A percentile compares a stretch with the other conserved stretches of the same genome.
Evolutionary conservation across 2,888 invertebrate genomes (phyloP).

Genomic region (Apotomis capreana): DNA sequence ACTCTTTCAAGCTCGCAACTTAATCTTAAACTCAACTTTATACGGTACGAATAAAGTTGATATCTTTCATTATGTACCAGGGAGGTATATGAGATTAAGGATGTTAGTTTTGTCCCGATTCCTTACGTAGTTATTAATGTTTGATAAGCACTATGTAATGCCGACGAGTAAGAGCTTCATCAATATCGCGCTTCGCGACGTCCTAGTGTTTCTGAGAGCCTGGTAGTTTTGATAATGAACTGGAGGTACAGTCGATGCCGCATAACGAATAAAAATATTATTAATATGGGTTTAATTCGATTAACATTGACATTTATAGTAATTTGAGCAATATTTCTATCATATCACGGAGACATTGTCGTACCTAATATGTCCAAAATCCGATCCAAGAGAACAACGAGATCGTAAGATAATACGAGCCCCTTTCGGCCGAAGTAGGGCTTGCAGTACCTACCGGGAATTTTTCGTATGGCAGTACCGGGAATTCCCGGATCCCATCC

Average conservation of each 20-base stretch:
- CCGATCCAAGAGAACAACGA: too few relatives aligned
- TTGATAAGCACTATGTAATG: slow-evolving; percentile 37
- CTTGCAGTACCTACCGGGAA: too few relatives aligned
- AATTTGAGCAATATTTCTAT: too few relatives aligned
- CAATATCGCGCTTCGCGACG: slow-evolving; percentile 20
- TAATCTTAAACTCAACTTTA: neutral
- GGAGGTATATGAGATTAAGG: neutral
- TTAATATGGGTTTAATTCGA: too few relatives aligned
- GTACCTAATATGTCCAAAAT: too few relatives aligned
- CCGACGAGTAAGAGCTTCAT: slow-evolving; percentile 27
- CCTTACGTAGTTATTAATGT: slow-evolving; percentile 21
- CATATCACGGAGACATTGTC: too few relatives aligned
- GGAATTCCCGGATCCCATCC: too few relatives aligned
- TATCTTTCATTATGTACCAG: neutral
- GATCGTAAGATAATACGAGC: too few relatives aligned
- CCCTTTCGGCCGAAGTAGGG: too few relatives aligned
- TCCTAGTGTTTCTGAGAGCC: slow-evolving; percentile 3
- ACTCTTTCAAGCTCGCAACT: neutral
- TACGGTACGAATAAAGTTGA: neutral
- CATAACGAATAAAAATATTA: neutral
- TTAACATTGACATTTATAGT: too few relatives aligned
- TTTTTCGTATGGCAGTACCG: too few relatives aligned
- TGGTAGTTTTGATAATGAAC: slow-evolving; percentile 12
- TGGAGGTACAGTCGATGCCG: neutral
- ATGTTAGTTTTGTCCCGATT: slow-evolving; percentile 11